Evolutionary conservation across 2,113 vertebrate species (phyloP), one percentile per base, ranked within the genome.

Genomic region (Nannospalax galili): DNA sequence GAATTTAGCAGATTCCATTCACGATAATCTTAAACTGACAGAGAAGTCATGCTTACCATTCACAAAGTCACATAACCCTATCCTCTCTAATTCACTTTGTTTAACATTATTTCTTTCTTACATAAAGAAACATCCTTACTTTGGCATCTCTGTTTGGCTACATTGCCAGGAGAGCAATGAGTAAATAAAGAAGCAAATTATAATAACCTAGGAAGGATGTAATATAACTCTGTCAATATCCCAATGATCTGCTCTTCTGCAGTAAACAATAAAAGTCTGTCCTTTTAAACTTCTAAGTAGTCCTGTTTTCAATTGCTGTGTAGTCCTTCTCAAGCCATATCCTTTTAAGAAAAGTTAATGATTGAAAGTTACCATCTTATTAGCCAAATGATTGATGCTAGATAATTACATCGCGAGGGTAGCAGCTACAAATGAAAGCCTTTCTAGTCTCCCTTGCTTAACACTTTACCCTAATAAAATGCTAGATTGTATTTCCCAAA

Each of bases 301-400:
- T 58, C 42, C 91, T 91, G 19, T 52, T 84, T 88, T 3, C 69
- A 95, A 93, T 92, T 94, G 58, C 78, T 62, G 19, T 69, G 22
- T 2, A 30, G 35, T 52, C 48, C 35, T 87, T 81, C 40, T 85
- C 56, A 97, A 90, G n/a, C 62, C n/a, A 28, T 65, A 69, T 45
- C 10, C 80, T 94, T 93, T 95, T 37, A 97, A 94, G 88, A 37
- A 94, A 93, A 96, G 60, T 90, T 96, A 84, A 72, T 91, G 79
- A 96, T 82, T 96, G 80, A 93, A 92, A 94, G 56, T 86, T 93
- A 67, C 19, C 75, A 88, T 95, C 56, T 15, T 88, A 69, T 97
- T 95, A 96, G 35, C 17, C 26, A 88, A 88, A 56, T 88, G 89
- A 95, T 80, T 95, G 93, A 97, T 95, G 88, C 26, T 69, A 70